Evolutionary conservation across 2,888 invertebrate species (phyloP), one percentile per base, ranked within the genome.

Genomic region (Alloscopus bannaensis): DNA sequence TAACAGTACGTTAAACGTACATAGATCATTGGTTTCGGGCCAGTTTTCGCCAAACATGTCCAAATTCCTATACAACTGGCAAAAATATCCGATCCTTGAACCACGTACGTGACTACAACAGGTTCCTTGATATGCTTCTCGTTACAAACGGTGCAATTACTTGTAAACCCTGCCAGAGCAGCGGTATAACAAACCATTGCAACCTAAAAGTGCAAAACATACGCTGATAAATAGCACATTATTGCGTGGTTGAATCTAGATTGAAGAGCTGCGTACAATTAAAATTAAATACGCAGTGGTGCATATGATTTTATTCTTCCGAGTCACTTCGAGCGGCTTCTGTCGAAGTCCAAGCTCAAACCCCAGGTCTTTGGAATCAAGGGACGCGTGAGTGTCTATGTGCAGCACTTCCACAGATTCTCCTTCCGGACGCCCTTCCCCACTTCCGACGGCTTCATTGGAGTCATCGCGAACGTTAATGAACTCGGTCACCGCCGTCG

Each of bases 41-140:
- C 79, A 0, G 71, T 79, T 50, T 68, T 79, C 26, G 55, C 66
- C 16, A 79, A 22, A 52, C 79, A 79, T 11, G 72, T 66, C 79
- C 66, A 66, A 22, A 79, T 66, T 11, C 79, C 79, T n/a, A 79
- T 22, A 0, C 4, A 1, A 26, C 72, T 60, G 18, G 62, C 50
- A 13, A 66, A 4, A 18, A 79, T 59, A 18, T 79, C 79, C 31
- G n/a, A 52, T 6, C 31, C 31, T 26, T 52, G 55, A 16, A 79
- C n/a, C 11, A 40, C 22, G 42, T 72, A 79, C 20, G 60, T 47
- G 16, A 40, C 36, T 40, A n/a, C 24, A 1, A 66, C 45, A 4
- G 79, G 68, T 36, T 28, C 57, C 16, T 1, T 16, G 26, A 64
- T 28, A n/a, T 62, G 40, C n/a, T n/a, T n/a, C n/a, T n/a, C n/a